Conservation (phyloP, 2,797 vertebrate species). For the Vultur gryphus region DNA sequence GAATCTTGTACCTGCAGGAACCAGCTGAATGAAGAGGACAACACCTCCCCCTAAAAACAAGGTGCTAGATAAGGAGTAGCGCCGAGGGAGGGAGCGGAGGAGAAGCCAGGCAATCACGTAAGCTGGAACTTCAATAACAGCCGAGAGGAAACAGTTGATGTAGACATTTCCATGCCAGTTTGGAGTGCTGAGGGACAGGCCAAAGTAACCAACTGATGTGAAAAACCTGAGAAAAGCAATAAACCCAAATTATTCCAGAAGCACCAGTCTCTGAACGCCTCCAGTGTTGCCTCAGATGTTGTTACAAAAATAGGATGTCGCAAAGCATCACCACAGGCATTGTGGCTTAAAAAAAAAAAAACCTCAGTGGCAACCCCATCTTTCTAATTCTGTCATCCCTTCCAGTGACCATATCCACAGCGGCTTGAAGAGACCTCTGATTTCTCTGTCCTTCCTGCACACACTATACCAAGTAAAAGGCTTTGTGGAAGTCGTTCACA, state of each 20-base stretch:
- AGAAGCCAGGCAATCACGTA: conserved; percentile 85
- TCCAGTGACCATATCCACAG: conserved; percentile 1
- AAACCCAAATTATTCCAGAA: neutral
- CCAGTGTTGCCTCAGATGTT: neutral
- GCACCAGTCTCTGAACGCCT: neutral
- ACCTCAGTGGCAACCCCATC: neutral
- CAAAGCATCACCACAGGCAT: neutral
- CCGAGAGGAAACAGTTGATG: conserved; percentile 90
- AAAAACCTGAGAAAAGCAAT: conserved; percentile 78
- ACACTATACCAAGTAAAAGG: neutral
- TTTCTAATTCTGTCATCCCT: conserved; percentile 23
- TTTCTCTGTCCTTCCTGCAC: conserved; percentile 10
- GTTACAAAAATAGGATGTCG: neutral
- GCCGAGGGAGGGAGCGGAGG: conserved; percentile 80
- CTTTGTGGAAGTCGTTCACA: neutral
- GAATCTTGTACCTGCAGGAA: conserved; percentile 79
- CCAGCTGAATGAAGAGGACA: conserved; percentile 82
- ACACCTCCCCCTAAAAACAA: conserved; percentile 81
- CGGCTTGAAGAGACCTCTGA: neutral
- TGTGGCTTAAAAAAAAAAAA: neutral
- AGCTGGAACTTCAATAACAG: conserved; percentile 87
- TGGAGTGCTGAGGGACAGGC: conserved; percentile 86
- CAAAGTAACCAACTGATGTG: conserved; percentile 84
- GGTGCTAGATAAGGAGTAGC: conserved; percentile 75
- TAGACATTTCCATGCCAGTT: conserved; percentile 86